Evolutionary conservation across 2,797 vertebrate genomes (phyloP).

Genomic region (Chiloscyllium punctatum): DNA sequence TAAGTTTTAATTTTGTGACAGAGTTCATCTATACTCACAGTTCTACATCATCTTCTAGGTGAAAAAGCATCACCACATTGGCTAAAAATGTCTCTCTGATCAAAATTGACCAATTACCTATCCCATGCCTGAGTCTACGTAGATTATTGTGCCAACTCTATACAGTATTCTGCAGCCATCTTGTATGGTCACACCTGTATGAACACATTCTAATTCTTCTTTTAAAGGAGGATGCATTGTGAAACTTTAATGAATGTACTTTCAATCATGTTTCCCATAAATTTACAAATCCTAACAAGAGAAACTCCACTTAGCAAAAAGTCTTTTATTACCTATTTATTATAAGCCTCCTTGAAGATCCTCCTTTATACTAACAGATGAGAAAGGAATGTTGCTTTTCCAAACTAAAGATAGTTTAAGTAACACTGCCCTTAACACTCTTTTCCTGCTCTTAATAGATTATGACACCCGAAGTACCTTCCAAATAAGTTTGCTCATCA

Average conservation of each 20-base stretch:
- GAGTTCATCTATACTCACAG: neutral
- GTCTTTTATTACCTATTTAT: neutral
- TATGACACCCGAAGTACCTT: neutral
- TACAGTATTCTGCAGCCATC: neutral
- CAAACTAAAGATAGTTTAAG: neutral
- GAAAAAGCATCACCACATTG: neutral
- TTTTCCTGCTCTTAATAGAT: neutral
- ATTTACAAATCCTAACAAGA: neutral
- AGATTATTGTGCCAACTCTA: neutral
- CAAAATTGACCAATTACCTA: neutral
- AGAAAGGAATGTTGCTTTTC: no score
- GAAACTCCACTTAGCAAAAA: neutral
- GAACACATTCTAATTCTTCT: neutral
- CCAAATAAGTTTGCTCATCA: neutral
- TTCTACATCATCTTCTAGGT: neutral
- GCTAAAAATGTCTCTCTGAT: neutral
- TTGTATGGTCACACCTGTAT: neutral
- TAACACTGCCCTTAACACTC: neutral
- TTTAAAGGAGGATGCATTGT: neutral
- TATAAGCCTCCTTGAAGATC: neutral
- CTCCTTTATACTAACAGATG: neutral
- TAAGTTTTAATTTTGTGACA: neutral
- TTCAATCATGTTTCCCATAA: neutral
- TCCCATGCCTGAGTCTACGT: neutral
- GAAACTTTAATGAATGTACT: neutral